Conservation (phyloP, 2,797 vertebrate genomes). For the Manis crassicaudata region DNA sequence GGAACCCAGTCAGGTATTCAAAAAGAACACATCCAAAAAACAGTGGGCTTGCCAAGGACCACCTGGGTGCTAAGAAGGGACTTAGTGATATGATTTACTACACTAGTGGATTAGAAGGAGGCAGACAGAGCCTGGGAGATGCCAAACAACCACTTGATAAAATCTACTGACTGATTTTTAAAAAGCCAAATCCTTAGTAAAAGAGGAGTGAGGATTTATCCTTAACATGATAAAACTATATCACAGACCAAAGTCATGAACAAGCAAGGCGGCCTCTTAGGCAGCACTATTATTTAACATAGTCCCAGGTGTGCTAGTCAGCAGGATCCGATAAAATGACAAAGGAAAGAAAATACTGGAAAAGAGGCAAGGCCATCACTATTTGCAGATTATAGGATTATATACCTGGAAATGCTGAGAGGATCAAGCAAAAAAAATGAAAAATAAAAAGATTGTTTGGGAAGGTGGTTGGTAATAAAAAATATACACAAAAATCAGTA, state of each 20-base stretch:
- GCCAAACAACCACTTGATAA: background rate
- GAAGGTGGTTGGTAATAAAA: background rate
- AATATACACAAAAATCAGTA: background rate
- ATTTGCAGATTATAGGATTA: background rate
- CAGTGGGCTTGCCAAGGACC: background rate
- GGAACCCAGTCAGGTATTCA: background rate
- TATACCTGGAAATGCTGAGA: background rate
- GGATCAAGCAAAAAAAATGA: background rate
- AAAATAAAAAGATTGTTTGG: background rate
- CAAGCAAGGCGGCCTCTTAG: background rate
- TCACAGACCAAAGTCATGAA: background rate
- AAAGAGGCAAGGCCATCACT: background rate
- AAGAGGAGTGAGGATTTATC: background rate
- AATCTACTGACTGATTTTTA: background rate
- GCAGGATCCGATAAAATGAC: background rate
- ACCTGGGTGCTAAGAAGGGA: too few relatives aligned
- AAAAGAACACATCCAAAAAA: background rate
- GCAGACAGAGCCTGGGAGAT: background rate
- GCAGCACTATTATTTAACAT: background rate
- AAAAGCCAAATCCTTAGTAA: conserved; percentile 1
- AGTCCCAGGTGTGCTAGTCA: background rate
- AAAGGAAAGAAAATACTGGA: background rate
- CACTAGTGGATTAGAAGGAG: background rate
- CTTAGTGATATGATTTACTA: background rate
- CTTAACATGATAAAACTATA: background rate